Percentiles rank a stretch among this genome's conserved stretches.
These are phyloP conservation scores for Heterotilapia buettikoferi DNA, from an alignment of 2,113 vertebrate species.

Conservation along the genomic window DNA sequence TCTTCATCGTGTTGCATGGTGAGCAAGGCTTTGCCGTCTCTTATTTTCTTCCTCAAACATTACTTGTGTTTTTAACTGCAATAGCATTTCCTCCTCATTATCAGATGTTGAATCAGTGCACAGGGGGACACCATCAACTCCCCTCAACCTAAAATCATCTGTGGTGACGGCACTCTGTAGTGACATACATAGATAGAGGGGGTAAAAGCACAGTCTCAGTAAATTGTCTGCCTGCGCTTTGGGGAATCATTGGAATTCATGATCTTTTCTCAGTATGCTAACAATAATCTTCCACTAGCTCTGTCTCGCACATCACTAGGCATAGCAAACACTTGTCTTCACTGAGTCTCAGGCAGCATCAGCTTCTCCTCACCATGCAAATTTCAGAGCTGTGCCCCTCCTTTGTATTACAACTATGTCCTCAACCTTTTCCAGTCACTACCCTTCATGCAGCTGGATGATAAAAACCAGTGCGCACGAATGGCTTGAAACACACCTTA, in stretches of 20 bases:
- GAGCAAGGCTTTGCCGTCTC: constrained; percentile 11
- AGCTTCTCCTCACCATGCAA: constrained; percentile 52
- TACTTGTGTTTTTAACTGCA: constrained; percentile 38
- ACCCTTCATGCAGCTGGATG: constrained; percentile 46
- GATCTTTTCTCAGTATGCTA: constrained; percentile 66
- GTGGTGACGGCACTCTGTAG: constrained; percentile 30
- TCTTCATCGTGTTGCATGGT: constrained; percentile 22
- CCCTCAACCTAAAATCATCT: constrained; percentile 44
- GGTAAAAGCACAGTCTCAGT: constrained; percentile 34
- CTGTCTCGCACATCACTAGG: constrained; percentile 62
- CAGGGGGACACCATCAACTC: constrained; percentile 51
- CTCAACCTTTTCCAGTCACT: constrained; percentile 54
- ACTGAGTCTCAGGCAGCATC: constrained; percentile 23
- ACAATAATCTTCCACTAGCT: constrained; percentile 68
- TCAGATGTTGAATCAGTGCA: constrained; percentile 53
- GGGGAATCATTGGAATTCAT: constrained; percentile 71
- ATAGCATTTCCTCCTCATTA: constrained; percentile 48
- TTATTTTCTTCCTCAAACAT: constrained; percentile 31
- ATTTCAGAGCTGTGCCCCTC: constrained; percentile 55
- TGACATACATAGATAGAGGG: constrained; percentile 43
- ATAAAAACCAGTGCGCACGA: constrained; percentile 19
- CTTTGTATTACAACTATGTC: constrained; percentile 58
- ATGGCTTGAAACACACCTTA: constrained; percentile 11
- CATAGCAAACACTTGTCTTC: constrained; percentile 60
- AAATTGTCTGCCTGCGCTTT: constrained; percentile 58